Base-by-base conservation (phyloP, 2,888 invertebrate genomes). In the Nomada ferruginata region DNA sequence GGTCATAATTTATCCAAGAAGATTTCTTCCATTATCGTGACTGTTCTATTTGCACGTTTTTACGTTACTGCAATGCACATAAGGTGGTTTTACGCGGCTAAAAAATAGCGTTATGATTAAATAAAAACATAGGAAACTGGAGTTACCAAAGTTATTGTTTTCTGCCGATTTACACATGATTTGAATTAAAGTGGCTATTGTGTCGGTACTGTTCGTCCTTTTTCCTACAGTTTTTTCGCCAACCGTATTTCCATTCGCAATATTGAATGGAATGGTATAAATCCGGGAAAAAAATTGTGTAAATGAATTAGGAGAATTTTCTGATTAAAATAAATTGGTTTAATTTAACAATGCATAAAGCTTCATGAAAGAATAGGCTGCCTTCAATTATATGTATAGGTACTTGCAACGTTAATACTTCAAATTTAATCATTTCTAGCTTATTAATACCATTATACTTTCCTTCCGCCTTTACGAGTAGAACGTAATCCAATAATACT, bases 11-110 rank as follows among this genome's bases (percentile, higher is more conserved):
- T 29, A 11, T 29, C 13, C 44, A 47, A 53, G 13, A 63, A 23
- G 63, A 47, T 50, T 57, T 71, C 63, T 50, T 57, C 53, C 42
- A 20, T 26, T 13, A n/a, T 23, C 18, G 55, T 13, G 44, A 47
- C 76, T 55, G 63, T 76, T 71, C 63, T 63, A 76, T 70, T 76
- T 47, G 47, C 47, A 18, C 36, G 52, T 71, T 71, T 76, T 70
- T 63, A 2, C 13, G 18, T 13, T 0, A n/a, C 20, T 23, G 29
- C 11, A 36, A 11, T 44, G 13, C 4, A 47, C 44, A 11, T 20
- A 29, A 29, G 47, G 44, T 23, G 18, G 42, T 44, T 26, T 29
- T 18, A 18, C 42, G 63, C 53, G 55, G 44, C n/a, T 18, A 13
- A 42, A 18, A n/a, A 47, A 15, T n/a, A 10, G 13, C 23, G 59